phyloP scores from a whole-genome alignment of 2,888 invertebrate species.

The Rhabditophanes sp. region DNA sequence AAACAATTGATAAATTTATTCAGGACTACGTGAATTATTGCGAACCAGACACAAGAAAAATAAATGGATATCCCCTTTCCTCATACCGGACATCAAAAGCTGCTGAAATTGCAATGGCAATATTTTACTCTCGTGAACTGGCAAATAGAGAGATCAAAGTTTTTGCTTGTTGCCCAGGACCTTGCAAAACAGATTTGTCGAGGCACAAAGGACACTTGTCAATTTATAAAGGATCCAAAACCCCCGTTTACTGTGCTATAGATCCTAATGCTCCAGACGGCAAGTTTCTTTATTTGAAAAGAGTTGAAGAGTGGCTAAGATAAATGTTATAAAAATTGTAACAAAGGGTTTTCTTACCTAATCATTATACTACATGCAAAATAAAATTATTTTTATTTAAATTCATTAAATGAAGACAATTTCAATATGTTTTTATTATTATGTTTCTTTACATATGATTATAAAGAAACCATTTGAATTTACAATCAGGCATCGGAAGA shows the following conservation, averaged over 20 bases:
- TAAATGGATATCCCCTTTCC: background rate
- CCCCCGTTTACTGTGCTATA: constrained; percentile 54
- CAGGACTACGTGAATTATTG: background rate
- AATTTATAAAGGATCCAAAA: constrained; percentile 49
- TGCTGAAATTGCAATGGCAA: constrained; percentile 56
- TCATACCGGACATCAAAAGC: constrained; percentile 55
- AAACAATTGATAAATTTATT: background rate
- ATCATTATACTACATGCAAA: no score
- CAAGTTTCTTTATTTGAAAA: constrained; percentile 4
- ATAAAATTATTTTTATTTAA: no score
- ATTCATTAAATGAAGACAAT: no score
- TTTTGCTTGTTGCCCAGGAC: constrained; percentile 54
- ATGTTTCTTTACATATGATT: no score
- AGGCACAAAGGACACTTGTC: constrained; percentile 52
- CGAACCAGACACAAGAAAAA: no score
- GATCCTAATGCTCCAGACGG: constrained; percentile 5
- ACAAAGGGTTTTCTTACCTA: no score
- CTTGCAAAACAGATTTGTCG: constrained; percentile 62
- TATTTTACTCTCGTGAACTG: constrained; percentile 49
- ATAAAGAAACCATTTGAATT: no score
- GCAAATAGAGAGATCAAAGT: background rate
- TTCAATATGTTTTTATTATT: no score
- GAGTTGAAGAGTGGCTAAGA: no score
- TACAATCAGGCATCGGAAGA: no score
- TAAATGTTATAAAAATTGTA: no score